Evolutionary conservation across 2,888 invertebrate species (phyloP).

Genomic region (Megastigmus dorsalis): DNA sequence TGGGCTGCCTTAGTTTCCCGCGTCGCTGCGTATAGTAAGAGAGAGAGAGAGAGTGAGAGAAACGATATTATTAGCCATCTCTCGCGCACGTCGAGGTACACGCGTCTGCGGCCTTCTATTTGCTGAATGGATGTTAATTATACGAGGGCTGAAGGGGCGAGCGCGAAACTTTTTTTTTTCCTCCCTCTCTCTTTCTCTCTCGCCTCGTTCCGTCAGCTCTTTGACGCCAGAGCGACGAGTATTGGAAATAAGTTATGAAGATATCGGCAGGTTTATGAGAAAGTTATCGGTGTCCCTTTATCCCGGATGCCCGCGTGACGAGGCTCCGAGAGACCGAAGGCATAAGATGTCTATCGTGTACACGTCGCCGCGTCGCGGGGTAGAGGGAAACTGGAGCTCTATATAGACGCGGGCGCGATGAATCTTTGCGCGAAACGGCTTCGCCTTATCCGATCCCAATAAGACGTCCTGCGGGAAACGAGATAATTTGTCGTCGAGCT

Average conservation of each 20-base stretch:
- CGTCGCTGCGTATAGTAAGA: not conserved
- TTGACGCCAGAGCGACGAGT: not conserved
- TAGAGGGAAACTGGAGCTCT: not conserved
- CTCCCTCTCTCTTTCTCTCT: not conserved
- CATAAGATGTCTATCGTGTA: too few species aligned
- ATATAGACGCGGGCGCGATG: not conserved
- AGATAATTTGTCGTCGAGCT: too few species aligned
- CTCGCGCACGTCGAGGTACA: not conserved
- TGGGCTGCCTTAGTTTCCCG: slow-evolving; percentile 15
- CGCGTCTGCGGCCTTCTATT: slow-evolving; percentile 45
- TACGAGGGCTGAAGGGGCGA: slow-evolving; percentile 24
- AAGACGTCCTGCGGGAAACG: not conserved
- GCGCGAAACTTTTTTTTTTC: slow-evolving; percentile 36
- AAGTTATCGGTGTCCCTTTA: slow-evolving; percentile 44
- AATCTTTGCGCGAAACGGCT: not conserved
- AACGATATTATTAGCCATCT: slow-evolving; percentile 48
- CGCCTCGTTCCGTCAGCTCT: not conserved
- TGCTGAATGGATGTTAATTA: slow-evolving; percentile 54
- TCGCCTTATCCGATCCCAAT: not conserved
- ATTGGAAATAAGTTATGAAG: slow-evolving; percentile 45
- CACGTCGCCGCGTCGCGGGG: too few species aligned
- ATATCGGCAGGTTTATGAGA: slow-evolving; percentile 46
- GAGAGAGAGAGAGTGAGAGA: too few species aligned
- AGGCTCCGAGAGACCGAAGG: not conserved
- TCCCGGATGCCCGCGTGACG: not conserved